These are phyloP conservation scores for Chrysotoxum bicinctum DNA, from an alignment of 2,888 invertebrate species.

Conservation along the genomic window DNA sequence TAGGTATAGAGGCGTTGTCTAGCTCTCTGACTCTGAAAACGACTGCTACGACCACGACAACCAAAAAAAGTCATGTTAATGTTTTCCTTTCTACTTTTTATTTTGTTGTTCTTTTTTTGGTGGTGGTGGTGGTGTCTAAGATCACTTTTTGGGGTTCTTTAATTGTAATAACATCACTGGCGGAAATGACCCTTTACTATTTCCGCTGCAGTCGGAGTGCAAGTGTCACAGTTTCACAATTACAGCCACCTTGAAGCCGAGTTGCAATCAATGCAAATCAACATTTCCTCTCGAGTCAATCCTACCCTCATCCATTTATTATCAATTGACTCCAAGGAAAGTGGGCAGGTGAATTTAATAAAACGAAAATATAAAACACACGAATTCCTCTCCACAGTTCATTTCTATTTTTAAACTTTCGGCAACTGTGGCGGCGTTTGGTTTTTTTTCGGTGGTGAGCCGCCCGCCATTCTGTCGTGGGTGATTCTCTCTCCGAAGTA, in stretches of 20 bases:
- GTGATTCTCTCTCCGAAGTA: constrained; percentile 5
- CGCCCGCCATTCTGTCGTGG: constrained; percentile 30
- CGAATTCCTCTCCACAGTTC: constrained; percentile 49
- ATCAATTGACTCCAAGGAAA: constrained; percentile 41
- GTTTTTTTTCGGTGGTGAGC: neutral
- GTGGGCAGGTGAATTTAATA: constrained; percentile 47
- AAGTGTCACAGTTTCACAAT: neutral
- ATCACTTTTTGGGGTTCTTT: constrained; percentile 46
- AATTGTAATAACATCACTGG: constrained; percentile 43
- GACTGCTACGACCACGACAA: no score
- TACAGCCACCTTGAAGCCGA: neutral
- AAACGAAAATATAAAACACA: constrained; percentile 36
- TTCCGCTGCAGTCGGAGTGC: constrained; percentile 38
- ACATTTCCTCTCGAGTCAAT: constrained; percentile 10
- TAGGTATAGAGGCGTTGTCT: constrained; percentile 63
- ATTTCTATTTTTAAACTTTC: constrained; percentile 66
- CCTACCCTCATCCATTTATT: constrained; percentile 1
- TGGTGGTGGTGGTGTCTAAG: constrained; percentile 11
- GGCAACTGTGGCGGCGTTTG: neutral
- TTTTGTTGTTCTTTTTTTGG: constrained; percentile 10
- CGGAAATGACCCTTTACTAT: constrained; percentile 59
- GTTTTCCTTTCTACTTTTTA: constrained; percentile 27
- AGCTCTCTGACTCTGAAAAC: constrained; percentile 30
- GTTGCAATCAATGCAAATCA: constrained; percentile 24
- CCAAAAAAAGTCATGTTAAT: constrained; percentile 57